phyloP scores from a whole-genome alignment of 2,888 invertebrate genomes.

The Rhopalosiphum nymphaeae region DNA sequence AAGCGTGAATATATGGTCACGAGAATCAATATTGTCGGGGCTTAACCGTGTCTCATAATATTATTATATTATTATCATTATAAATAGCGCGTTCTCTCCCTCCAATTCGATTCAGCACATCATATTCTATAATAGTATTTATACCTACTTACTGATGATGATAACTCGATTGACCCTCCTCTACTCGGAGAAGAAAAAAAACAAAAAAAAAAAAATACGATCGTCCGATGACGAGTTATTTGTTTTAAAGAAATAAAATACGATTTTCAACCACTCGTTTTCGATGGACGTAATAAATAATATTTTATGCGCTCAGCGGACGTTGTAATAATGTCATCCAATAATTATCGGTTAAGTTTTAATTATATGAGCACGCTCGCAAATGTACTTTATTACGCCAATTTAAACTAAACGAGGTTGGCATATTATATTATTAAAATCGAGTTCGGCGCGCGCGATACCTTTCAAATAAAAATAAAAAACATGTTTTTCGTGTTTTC shows the following conservation, averaged over 20 bases:
- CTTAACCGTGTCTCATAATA: neutral
- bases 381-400: constrained; percentile 8
- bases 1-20: neutral
- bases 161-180: neutral
- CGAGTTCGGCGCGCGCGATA: neutral
- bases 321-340: neutral
- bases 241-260: constrained; percentile 18
- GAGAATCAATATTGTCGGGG: neutral
- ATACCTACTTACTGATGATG: neutral
- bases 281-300: neutral
- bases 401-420: neutral
- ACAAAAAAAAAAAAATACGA: neutral
- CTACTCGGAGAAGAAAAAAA: neutral
- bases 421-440: neutral
- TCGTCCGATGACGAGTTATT: neutral
- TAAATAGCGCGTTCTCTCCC: neutral
- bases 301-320: neutral
- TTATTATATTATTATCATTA: neutral
- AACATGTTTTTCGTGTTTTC: constrained; percentile 40
- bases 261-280: neutral
- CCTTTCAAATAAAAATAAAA: constrained; percentile 12
- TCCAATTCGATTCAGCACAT: neutral
- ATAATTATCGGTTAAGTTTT: constrained; percentile 9
- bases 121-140: neutral
- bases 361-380: constrained; percentile 1